These are phyloP conservation scores for Troides aeacus DNA, from an alignment of 2,888 invertebrate genomes.

Conservation along the genomic window DNA sequence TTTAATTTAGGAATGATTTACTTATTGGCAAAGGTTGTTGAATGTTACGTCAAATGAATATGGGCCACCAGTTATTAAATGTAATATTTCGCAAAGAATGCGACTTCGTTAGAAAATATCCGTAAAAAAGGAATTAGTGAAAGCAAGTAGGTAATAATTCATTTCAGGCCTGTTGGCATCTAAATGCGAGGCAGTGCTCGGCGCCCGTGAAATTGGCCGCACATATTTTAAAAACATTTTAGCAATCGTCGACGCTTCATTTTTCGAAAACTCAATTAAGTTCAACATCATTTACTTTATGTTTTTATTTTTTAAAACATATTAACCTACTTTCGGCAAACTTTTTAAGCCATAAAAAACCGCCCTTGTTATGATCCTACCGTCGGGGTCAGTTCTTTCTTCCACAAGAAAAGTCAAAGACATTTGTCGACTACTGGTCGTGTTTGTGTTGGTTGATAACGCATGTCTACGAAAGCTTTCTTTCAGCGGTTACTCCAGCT, in stretches of 20 bases:
- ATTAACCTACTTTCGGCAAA: conserved; percentile 25
- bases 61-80: not conserved
- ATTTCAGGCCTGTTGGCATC: conserved; percentile 57
- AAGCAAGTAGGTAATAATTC: conserved; percentile 59
- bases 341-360: conserved; percentile 6
- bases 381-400: too few relatives aligned
- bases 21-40: too few relatives aligned
- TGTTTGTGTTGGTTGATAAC: too few relatives aligned
- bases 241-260: conserved; percentile 47
- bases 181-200: conserved; percentile 49
- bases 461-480: too few relatives aligned
- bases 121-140: conserved; percentile 39
- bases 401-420: too few relatives aligned
- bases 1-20: not conserved
- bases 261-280: conserved; percentile 50
- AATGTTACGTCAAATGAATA: too few relatives aligned
- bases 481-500: too few relatives aligned
- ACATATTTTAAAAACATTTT: conserved; percentile 65
- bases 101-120: conserved; percentile 22
- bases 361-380: too few relatives aligned
- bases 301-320: conserved; percentile 26
- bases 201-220: conserved; percentile 69
- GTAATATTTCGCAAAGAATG: conserved; percentile 5
- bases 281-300: conserved; percentile 37
- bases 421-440: too few relatives aligned